These are phyloP conservation scores for Melinaea marsaeus DNA, from an alignment of 2,888 invertebrate species.

Conservation along the genomic window DNA sequence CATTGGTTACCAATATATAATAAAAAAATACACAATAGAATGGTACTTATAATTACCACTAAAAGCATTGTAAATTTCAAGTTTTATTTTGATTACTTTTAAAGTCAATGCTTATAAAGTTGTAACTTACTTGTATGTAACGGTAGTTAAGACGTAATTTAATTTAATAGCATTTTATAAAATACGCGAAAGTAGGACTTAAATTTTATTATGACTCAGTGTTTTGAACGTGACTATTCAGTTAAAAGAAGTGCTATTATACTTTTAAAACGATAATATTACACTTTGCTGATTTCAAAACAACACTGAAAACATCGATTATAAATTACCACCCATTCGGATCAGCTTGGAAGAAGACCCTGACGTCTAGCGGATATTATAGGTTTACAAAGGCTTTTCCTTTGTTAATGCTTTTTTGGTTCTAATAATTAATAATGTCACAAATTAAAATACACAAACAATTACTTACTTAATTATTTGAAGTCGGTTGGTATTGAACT, in stretches of 20 bases:
- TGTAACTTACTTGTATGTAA: no score
- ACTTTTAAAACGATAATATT: neutral
- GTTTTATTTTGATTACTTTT: no score
- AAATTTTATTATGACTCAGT: constrained; percentile 4
- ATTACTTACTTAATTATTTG: neutral
- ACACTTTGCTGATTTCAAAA: no score
- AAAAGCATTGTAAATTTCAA: no score
- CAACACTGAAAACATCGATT: no score
- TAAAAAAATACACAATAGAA: neutral
- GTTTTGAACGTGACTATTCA: neutral
- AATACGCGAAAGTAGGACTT: constrained; percentile 2
- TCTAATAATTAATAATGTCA: neutral
- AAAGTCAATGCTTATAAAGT: no score
- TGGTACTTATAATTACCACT: no score
- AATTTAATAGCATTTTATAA: neutral
- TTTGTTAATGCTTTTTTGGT: constrained; percentile 2
- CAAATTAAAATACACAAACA: neutral
- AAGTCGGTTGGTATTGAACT: constrained; percentile 1
- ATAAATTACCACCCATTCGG: constrained; percentile 1
- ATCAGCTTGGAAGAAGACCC: neutral
- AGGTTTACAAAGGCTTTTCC: neutral
- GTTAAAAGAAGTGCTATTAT: neutral
- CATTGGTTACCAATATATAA: neutral
- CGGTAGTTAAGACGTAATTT: neutral
- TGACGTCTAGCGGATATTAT: constrained; percentile 2